These are phyloP conservation scores for Muricea muricata DNA, from an alignment of 92 coral and sea anemone genomes.

Conservation along the genomic window DNA sequence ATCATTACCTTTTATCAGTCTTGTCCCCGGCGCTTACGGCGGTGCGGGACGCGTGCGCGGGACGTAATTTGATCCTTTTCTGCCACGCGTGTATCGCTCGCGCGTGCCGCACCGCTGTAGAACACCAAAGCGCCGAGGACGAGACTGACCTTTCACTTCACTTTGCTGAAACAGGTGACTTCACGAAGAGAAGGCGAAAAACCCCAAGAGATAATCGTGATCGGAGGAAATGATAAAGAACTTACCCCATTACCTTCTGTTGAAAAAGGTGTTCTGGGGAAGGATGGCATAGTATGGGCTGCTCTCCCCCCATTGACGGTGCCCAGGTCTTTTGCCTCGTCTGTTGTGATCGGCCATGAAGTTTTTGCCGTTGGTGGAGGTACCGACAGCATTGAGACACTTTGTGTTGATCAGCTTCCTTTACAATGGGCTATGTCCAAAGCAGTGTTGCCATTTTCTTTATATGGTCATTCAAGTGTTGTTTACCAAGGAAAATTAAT, in stretches of 20 bases:
- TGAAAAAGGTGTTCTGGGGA: background rate
- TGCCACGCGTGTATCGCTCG: no score
- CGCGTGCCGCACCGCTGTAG: no score
- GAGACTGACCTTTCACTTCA: no score
- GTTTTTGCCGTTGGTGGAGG: slow-evolving; percentile 2
- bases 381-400: background rate
- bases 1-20: no score
- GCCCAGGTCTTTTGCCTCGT: background rate
- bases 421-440: background rate
- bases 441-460: background rate
- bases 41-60: no score
- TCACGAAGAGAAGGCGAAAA: background rate
- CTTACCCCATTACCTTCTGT: background rate
- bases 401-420: background rate
- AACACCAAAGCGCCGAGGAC: no score
- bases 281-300: background rate
- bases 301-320: background rate
- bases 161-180: background rate
- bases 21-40: no score
- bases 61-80: no score
- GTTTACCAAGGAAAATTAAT: background rate
- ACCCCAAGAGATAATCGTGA: background rate
- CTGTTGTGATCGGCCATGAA: background rate
- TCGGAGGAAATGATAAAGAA: background rate
- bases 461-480: background rate